phyloP scores from a whole-genome alignment of 2,797 vertebrate species.

The Anomalospiza imberbis region DNA sequence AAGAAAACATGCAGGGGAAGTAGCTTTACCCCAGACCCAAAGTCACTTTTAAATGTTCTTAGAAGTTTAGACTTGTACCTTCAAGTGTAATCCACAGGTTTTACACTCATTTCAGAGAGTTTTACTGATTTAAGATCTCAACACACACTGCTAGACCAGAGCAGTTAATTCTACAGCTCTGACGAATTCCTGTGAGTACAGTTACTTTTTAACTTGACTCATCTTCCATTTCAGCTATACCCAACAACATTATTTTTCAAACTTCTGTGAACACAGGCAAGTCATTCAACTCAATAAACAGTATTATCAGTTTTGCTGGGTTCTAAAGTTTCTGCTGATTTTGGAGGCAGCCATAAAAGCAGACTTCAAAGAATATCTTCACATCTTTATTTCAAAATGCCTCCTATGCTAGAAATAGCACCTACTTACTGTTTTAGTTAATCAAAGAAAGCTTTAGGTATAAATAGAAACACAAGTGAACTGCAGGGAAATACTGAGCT shows the following conservation, averaged over 20 bases:
- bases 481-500: slow-evolving; percentile 2
- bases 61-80: background rate
- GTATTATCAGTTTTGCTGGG: background rate
- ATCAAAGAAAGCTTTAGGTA: slow-evolving; percentile 12
- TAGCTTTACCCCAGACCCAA: background rate
- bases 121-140: background rate
- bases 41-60: background rate
- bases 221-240: background rate
- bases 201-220: background rate
- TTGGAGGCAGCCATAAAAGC: background rate
- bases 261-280: background rate
- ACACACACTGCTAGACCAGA: background rate
- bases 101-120: background rate
- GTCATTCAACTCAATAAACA: background rate
- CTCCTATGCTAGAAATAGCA: slow-evolving; percentile 20
- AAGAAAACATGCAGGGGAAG: background rate
- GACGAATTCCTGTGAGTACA: background rate
- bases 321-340: background rate
- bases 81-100: background rate
- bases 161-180: background rate
- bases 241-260: background rate
- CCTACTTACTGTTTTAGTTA: slow-evolving; percentile 11
- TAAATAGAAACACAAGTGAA: slow-evolving; percentile 13
- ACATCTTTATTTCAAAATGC: background rate
- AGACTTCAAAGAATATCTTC: slow-evolving; percentile 25